phyloP scores from a whole-genome alignment of 1,140 invertebrate genomes.

The Neoseiulus cucumeris region DNA sequence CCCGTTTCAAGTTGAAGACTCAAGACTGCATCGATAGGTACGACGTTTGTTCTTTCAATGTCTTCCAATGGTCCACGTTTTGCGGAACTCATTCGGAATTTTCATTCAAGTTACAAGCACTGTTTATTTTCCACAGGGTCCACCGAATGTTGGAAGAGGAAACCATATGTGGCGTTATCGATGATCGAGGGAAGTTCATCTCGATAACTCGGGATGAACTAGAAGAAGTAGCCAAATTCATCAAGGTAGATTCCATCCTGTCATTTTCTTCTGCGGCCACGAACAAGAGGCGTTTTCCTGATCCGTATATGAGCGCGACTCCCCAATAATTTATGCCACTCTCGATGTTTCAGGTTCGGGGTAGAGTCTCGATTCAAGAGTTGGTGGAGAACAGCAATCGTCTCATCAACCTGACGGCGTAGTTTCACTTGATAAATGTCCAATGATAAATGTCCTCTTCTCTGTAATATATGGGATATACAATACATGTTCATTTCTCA shows the following conservation, averaged over 20 bases:
- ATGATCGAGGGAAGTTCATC: constrained; percentile 97
- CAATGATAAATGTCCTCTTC: no score
- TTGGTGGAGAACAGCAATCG: constrained; percentile 81
- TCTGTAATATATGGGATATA: no score
- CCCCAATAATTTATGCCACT: not conserved
- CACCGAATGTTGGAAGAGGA: constrained; percentile 60
- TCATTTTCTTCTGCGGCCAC: not conserved
- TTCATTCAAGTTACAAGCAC: no score
- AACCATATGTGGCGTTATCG: constrained; percentile 61
- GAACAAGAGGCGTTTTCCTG: not conserved
- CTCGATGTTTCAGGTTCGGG: constrained; percentile 34
- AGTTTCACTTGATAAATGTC: no score
- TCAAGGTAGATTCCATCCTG: constrained; percentile 41
- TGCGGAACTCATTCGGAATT: no score
- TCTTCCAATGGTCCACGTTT: no score
- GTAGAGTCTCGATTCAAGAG: constrained; percentile 76
- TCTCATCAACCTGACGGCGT: constrained; percentile 66
- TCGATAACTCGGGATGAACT: constrained; percentile 83
- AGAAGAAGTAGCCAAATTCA: constrained; percentile 79
- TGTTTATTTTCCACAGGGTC: constrained; percentile 43
- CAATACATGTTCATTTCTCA: no score
- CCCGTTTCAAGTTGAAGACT: constrained; percentile 78
- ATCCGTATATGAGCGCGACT: not conserved
- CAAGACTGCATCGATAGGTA: constrained; percentile 48
- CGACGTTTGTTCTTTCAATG: not conserved